Evolutionary conservation across 2,888 invertebrate species (phyloP).

Genomic region (Dugesia japonica): DNA sequence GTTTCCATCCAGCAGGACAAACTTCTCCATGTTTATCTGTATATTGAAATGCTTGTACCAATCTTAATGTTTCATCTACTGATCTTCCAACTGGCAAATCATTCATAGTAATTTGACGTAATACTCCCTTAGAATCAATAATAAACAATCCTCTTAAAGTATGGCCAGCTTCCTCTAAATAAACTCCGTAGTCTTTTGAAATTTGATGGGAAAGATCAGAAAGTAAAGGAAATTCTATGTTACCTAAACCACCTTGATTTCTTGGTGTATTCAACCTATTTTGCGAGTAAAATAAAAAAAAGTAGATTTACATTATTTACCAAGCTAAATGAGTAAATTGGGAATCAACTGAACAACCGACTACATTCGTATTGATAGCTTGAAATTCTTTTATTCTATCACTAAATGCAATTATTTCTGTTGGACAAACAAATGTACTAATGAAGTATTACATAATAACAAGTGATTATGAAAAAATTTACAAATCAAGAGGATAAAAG

Average conservation of each 20-base stretch:
- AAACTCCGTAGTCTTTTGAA: constrained; percentile 69
- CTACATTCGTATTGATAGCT: constrained; percentile 53
- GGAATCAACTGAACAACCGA: constrained; percentile 85
- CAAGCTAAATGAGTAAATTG: constrained; percentile 89
- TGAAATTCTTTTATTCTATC: constrained; percentile 51
- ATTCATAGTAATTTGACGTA: constrained; percentile 87
- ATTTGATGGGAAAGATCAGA: constrained; percentile 77
- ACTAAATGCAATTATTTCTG: constrained; percentile 80
- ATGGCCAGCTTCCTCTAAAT: constrained; percentile 69
- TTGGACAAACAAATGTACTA: constrained; percentile 81
- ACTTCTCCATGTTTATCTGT: constrained; percentile 61
- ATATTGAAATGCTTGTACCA: constrained; percentile 81
- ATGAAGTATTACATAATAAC: background rate
- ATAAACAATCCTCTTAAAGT: constrained; percentile 66
- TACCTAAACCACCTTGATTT: constrained; percentile 72
- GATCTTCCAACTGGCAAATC: constrained; percentile 67
- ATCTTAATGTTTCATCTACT: constrained; percentile 76
- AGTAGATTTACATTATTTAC: constrained; percentile 49
- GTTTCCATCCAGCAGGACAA: constrained; percentile 81
- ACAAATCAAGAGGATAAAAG: constrained; percentile 48
- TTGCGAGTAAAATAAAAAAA: no score
- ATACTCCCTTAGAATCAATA: constrained; percentile 68
- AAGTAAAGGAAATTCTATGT: constrained; percentile 79
- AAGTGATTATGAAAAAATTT: constrained; percentile 41
- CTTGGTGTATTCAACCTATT: constrained; percentile 72